These are phyloP conservation scores for Heterochromis multidens DNA, from an alignment of 2,113 vertebrate genomes.

Conservation along the genomic window DNA sequence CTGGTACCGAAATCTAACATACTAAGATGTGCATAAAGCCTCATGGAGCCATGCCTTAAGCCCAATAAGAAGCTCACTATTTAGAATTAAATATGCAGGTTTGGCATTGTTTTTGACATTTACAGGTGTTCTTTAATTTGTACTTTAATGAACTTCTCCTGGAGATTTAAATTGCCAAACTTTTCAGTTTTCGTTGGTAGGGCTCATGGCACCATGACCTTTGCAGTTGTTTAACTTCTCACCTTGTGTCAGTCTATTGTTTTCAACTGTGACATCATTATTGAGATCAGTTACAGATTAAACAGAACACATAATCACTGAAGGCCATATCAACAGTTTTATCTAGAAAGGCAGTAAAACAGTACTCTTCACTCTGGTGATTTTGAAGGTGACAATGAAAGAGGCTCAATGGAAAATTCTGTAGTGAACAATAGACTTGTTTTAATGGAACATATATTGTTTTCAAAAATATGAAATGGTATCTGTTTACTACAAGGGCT, in stretches of 20 bases:
- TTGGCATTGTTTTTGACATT: too few species aligned
- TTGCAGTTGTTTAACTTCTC: background rate
- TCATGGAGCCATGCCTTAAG: background rate
- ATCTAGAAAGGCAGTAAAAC: background rate
- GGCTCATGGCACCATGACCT: background rate
- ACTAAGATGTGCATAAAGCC: background rate
- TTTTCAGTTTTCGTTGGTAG: background rate
- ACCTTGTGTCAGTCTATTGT: background rate
- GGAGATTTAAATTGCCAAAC: background rate
- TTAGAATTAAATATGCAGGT: background rate
- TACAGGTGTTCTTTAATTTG: too few species aligned
- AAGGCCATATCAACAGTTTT: background rate
- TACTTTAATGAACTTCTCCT: too few species aligned
- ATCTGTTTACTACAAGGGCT: background rate
- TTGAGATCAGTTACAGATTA: background rate
- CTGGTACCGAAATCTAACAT: background rate
- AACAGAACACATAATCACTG: background rate
- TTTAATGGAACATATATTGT: background rate
- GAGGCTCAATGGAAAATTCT: too few species aligned
- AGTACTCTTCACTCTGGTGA: background rate
- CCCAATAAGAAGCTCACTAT: background rate
- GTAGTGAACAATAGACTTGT: too few species aligned
- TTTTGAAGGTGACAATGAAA: background rate
- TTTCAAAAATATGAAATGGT: background rate
- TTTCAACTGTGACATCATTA: background rate